Evolutionary conservation across 2,797 vertebrate species (phyloP).

Genomic region (Paramormyrops hopkinsi): DNA sequence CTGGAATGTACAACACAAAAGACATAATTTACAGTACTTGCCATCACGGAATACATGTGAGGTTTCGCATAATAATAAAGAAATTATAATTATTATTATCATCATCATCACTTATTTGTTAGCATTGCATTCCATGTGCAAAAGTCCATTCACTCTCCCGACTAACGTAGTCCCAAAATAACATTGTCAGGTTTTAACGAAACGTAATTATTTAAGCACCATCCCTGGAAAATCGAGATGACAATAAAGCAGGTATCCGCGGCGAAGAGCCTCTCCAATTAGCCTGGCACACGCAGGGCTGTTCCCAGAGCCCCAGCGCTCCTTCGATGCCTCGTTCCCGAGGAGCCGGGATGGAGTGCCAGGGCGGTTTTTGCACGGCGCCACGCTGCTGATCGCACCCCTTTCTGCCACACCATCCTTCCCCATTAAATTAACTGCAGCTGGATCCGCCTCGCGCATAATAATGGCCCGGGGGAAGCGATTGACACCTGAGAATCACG

Average conservation of each 20-base stretch:
- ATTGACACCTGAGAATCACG: constrained; percentile 52
- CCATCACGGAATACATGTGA: background rate
- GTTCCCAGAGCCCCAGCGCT: constrained; percentile 37
- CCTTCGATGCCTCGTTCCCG: constrained; percentile 36
- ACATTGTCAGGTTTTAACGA: background rate
- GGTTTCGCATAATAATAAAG: background rate
- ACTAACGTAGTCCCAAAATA: background rate
- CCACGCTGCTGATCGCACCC: constrained; percentile 29
- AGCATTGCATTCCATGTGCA: background rate
- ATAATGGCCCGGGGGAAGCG: constrained; percentile 48
- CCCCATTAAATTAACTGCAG: constrained; percentile 50
- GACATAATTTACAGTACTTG: background rate
- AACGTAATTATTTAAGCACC: background rate
- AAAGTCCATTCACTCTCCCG: background rate
- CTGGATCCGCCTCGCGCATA: constrained; percentile 34
- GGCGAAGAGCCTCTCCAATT: constrained; percentile 32
- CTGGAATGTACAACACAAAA: background rate
- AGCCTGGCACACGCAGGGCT: constrained; percentile 38
- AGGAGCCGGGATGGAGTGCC: constrained; percentile 42
- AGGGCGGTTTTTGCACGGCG: constrained; percentile 32
- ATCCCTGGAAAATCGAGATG: background rate
- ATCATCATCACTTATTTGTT: background rate
- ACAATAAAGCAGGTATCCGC: background rate
- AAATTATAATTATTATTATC: background rate
- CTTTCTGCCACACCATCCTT: constrained; percentile 6